Evolutionary conservation across 2,113 vertebrate species (phyloP).

Genomic region (Periophthalmodon schlosseri): DNA sequence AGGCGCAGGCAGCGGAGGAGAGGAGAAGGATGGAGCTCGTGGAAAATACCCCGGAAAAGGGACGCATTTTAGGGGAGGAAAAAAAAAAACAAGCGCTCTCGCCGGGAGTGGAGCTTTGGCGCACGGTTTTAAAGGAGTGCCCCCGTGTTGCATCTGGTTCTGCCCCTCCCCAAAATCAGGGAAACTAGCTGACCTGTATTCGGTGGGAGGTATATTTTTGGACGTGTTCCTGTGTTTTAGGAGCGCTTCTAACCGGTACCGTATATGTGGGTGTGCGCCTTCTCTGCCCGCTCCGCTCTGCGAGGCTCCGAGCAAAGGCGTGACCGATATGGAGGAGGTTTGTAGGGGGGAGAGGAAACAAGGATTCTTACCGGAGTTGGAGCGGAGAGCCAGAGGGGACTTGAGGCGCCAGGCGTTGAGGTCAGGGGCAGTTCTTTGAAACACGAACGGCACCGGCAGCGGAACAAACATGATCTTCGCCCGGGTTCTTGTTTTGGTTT

Average conservation of each 20-base stretch:
- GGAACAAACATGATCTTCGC: conserved; percentile 79
- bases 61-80: conserved; percentile 17
- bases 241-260: conserved; percentile 35
- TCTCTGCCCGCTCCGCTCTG: conserved; percentile 29
- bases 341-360: conserved; percentile 30
- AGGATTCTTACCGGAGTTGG: conserved; percentile 82
- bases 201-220: too few species aligned
- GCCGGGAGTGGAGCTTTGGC: conserved; percentile 22
- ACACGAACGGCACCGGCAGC: conserved; percentile 83
- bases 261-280: conserved; percentile 47
- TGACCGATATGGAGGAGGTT: conserved; percentile 55
- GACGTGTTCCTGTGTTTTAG: conserved; percentile 23
- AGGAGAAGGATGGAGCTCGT: conserved; percentile 70
- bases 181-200: too few species aligned
- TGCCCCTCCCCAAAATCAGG: too few species aligned
- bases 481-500: conserved; percentile 58
- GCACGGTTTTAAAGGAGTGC: conserved; percentile 20
- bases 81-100: conserved; percentile 23
- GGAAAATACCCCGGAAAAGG: conserved; percentile 39
- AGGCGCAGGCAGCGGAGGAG: conserved; percentile 76
- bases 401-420: conserved; percentile 86
- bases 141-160: too few species aligned
- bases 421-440: conserved; percentile 85
- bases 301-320: conserved; percentile 63
- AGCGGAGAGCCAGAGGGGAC: conserved; percentile 82